phyloP scores from a whole-genome alignment of 2,888 invertebrate species.

The Ellobium chinense region DNA sequence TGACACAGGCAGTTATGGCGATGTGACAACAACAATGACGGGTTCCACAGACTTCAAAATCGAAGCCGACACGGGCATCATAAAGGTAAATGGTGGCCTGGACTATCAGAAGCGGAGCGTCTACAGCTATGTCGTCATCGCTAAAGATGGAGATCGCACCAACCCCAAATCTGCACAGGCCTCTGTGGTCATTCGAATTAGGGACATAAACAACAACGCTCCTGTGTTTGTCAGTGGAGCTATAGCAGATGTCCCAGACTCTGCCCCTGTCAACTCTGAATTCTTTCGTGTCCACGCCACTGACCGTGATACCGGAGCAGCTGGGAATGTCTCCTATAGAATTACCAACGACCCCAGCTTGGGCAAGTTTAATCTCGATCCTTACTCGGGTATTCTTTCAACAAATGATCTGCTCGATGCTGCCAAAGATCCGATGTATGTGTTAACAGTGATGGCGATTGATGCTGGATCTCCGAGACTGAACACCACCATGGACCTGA shows the following conservation, averaged over 20 bases:
- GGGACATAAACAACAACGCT: slow-evolving; percentile 88
- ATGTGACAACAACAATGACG: neutral
- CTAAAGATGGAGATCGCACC: slow-evolving; percentile 80
- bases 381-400: slow-evolving; percentile 57
- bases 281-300: slow-evolving; percentile 90
- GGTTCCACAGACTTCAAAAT: slow-evolving; percentile 78
- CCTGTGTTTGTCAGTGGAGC: slow-evolving; percentile 86
- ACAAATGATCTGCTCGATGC: slow-evolving; percentile 57
- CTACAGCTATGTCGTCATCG: slow-evolving; percentile 90
- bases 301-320: slow-evolving; percentile 90
- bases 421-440: neutral
- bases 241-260: slow-evolving; percentile 90
- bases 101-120: slow-evolving; percentile 91
- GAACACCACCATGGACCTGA: neutral
- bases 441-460: neutral
- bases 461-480: slow-evolving; percentile 11
- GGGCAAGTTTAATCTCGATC: slow-evolving; percentile 55
- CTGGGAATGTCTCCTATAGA: slow-evolving; percentile 60
- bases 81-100: slow-evolving; percentile 90
- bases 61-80: slow-evolving; percentile 90
- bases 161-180: slow-evolving; percentile 87
- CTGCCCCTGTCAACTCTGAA: slow-evolving; percentile 90
- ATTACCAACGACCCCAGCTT: slow-evolving; percentile 55
- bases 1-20: slow-evolving; percentile 52
- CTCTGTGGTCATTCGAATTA: slow-evolving; percentile 89